Evolutionary conservation across 2,113 vertebrate genomes (phyloP).

Genomic region (Fulmarus glacialis): DNA sequence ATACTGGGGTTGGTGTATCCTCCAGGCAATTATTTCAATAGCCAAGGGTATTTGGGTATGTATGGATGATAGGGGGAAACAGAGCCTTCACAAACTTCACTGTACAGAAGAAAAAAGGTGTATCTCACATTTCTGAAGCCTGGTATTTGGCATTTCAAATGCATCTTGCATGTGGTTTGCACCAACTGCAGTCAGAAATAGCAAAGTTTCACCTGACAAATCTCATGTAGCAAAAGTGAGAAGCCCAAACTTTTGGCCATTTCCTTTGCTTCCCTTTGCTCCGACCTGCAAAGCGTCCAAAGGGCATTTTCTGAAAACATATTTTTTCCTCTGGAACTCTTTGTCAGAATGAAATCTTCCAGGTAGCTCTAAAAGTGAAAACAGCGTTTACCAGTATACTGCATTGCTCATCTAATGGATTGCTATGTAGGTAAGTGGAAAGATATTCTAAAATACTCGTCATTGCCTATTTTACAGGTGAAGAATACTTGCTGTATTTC

Average conservation of each 20-base stretch:
- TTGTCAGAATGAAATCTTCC: background rate
- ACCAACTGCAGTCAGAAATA: background rate
- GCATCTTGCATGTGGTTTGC: background rate
- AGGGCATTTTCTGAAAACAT: background rate
- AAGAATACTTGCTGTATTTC: background rate
- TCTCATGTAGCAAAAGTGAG: background rate
- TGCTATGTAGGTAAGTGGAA: background rate
- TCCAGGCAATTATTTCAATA: background rate
- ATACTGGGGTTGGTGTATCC: background rate
- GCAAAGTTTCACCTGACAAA: background rate
- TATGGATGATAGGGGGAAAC: background rate
- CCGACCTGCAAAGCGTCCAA: background rate
- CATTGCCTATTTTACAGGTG: background rate
- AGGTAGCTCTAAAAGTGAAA: background rate
- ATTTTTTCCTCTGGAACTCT: background rate
- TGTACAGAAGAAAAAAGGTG: background rate
- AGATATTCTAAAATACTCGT: background rate
- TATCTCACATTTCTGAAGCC: background rate
- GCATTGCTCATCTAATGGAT: background rate
- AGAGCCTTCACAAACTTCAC: background rate
- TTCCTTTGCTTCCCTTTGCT: background rate
- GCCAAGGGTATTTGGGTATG: background rate
- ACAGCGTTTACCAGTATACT: background rate
- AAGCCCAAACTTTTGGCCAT: background rate
- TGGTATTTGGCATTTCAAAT: background rate